phyloP scores from a whole-genome alignment of 2,888 invertebrate species.

The Labia minor region DNA sequence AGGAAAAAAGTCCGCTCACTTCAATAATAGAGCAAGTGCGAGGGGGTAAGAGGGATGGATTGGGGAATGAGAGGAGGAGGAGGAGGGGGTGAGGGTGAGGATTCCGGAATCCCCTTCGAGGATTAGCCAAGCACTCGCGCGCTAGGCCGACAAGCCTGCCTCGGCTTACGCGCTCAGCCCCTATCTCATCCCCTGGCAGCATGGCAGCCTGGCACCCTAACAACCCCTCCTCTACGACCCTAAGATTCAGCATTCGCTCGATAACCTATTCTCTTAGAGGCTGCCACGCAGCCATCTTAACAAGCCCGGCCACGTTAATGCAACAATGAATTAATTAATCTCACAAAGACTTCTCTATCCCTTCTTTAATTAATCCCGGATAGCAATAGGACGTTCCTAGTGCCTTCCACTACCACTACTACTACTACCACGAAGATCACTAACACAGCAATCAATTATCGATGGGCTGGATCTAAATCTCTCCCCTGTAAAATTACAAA shows the following conservation, averaged over 20 bases:
- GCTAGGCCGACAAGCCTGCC: not conserved
- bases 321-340: conserved; percentile 8
- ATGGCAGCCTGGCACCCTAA: not conserved
- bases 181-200: not conserved
- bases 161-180: not conserved
- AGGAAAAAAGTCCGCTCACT: not conserved
- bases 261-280: not conserved
- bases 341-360: not conserved
- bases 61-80: no score
- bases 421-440: not conserved
- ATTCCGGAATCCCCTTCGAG: not conserved
- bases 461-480: not conserved
- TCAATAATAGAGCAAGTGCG: not conserved
- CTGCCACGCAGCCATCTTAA: not conserved
- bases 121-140: not conserved
- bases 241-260: not conserved
- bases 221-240: not conserved
- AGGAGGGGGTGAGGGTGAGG: no score
- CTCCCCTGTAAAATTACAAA: not conserved
- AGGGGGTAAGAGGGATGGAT: no score
- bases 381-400: not conserved
- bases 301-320: not conserved
- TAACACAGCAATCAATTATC: conserved; percentile 1
- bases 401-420: not conserved
- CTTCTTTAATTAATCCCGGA: conserved; percentile 5